Percentiles rank a stretch among this genome's conserved stretches.
Evolutionary conservation across 2,888 invertebrate species (phyloP).

Genomic region (Argyra leucocephala): DNA sequence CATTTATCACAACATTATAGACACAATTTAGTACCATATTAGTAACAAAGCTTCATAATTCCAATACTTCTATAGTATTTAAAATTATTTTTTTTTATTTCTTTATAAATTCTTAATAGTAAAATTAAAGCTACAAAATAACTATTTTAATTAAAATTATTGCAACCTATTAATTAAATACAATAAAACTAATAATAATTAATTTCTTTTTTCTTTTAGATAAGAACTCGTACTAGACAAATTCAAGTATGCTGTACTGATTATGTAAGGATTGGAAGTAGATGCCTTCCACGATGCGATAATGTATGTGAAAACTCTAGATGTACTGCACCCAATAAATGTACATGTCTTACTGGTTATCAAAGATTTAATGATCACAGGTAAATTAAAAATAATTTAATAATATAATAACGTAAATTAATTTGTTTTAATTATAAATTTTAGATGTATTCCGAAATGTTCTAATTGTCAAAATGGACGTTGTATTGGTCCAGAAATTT

Average conservation of each 20-base stretch:
- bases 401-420: background rate
- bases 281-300: background rate
- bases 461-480: constrained; percentile 45
- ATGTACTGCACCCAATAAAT: background rate
- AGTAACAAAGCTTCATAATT: no score
- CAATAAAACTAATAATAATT: no score
- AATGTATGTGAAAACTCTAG: background rate
- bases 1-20: no score
- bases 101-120: no score
- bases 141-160: no score
- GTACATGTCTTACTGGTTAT: background rate
- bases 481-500: constrained; percentile 46
- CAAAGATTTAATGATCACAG: background rate
- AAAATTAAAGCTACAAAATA: no score
- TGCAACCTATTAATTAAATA: no score
- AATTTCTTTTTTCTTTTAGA: background rate
- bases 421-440: background rate
- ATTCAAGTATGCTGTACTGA: background rate
- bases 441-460: constrained; percentile 36
- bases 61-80: no score
- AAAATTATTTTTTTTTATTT: no score
- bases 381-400: background rate
- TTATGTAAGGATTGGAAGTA: background rate
- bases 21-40: no score
- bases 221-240: background rate